Conservation (phyloP, 2,888 invertebrate genomes). For the Euclidia mi region DNA sequence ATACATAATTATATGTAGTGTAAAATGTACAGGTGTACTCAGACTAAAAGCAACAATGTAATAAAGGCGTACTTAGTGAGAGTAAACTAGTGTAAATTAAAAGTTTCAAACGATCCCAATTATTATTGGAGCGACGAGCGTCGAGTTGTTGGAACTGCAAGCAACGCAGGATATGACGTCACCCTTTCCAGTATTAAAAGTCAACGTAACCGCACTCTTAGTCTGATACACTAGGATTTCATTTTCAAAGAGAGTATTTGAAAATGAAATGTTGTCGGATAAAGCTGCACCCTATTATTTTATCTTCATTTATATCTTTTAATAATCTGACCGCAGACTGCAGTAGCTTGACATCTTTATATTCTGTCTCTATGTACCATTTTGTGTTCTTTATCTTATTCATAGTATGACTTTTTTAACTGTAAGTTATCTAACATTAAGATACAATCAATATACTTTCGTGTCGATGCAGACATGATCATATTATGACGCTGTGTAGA, state of each 20-base stretch:
- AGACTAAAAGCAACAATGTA: slow-evolving; percentile 15
- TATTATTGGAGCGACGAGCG: slow-evolving; percentile 49
- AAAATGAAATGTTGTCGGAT: slow-evolving; percentile 10
- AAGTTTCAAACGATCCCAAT: slow-evolving; percentile 45
- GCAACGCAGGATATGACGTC: slow-evolving; percentile 55
- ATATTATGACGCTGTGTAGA: slow-evolving; percentile 7
- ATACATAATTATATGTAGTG: slow-evolving; percentile 6
- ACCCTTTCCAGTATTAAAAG: slow-evolving; percentile 44
- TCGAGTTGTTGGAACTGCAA: slow-evolving; percentile 41
- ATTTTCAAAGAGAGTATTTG: neutral
- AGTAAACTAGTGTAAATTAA: slow-evolving; percentile 41
- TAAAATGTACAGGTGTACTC: slow-evolving; percentile 12
- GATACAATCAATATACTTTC: slow-evolving; percentile 3
- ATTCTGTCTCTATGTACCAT: too few relatives aligned
- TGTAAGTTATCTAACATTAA: neutral
- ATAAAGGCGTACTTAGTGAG: slow-evolving; percentile 30
- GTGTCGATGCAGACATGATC: slow-evolving; percentile 1
- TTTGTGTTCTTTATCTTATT: too few relatives aligned
- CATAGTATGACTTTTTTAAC: too few relatives aligned
- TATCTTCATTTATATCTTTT: too few relatives aligned
- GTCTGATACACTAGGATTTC: neutral
- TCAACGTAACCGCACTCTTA: slow-evolving; percentile 28
- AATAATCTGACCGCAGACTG: too few relatives aligned
- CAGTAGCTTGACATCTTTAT: too few relatives aligned
- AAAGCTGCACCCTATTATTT: too few relatives aligned